phyloP scores from a whole-genome alignment of 1,140 invertebrate species.

The Drosophila oshimai region DNA sequence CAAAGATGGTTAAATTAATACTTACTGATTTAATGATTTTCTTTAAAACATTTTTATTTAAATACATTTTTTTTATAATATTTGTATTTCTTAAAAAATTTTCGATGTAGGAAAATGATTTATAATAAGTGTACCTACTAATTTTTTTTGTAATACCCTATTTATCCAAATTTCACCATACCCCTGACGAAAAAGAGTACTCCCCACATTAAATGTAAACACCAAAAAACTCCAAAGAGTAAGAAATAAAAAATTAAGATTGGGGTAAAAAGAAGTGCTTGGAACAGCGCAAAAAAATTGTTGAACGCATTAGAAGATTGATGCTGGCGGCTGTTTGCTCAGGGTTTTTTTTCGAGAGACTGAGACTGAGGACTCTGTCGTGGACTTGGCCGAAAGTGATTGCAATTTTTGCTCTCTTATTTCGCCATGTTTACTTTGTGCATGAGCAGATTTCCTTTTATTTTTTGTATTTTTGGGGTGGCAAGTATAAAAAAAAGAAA shows the following conservation, averaged over 20 bases:
- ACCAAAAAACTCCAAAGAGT: slow-evolving; percentile 22
- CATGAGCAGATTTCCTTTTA: slow-evolving; percentile 60
- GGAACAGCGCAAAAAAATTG: slow-evolving; percentile 69
- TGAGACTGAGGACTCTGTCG: background rate
- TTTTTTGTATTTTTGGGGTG: slow-evolving; percentile 49
- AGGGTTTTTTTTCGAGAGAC: slow-evolving; percentile 17
- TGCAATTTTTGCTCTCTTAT: slow-evolving; percentile 71
- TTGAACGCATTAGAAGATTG: slow-evolving; percentile 79
- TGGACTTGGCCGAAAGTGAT: slow-evolving; percentile 59
- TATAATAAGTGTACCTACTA: background rate
- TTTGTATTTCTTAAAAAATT: no score
- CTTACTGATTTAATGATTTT: no score
- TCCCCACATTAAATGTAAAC: slow-evolving; percentile 48
- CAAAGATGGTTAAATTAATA: no score
- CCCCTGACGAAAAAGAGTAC: slow-evolving; percentile 8
- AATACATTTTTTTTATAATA: no score
- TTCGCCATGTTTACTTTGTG: slow-evolving; percentile 69
- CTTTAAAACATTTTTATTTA: no score
- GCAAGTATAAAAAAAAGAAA: slow-evolving; percentile 31
- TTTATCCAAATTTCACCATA: no score
- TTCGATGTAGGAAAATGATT: no score
- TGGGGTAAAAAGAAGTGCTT: slow-evolving; percentile 49
- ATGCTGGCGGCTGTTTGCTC: slow-evolving; percentile 74
- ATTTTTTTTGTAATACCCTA: background rate
- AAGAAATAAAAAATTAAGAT: slow-evolving; percentile 24